A percentile compares a stretch with the other conserved stretches of the same genome.
Conservation (phyloP, 2,888 invertebrate species). For the Carcina quercana region DNA sequence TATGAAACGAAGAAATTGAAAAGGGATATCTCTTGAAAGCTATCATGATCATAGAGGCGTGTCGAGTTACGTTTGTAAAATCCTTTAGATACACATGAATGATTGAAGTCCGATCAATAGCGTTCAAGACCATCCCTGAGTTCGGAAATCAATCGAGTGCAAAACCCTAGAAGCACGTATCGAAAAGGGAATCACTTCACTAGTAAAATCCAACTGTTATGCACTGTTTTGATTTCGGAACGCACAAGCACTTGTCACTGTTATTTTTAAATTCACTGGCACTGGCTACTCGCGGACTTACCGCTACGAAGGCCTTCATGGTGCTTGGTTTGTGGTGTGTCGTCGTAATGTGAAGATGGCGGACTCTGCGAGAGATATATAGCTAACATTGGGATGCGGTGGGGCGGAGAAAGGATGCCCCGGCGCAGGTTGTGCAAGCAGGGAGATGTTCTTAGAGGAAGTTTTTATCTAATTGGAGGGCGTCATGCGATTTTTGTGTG, state of each 20-base stretch:
- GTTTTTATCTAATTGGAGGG: conserved; percentile 61
- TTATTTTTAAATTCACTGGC: conserved; percentile 29
- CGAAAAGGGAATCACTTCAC: conserved; percentile 2
- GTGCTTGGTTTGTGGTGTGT: conserved; percentile 59
- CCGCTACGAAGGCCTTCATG: conserved; percentile 73
- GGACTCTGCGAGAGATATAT: conserved; percentile 58
- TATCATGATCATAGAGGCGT: too few species aligned
- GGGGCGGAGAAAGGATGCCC: conserved; percentile 73
- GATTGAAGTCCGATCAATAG: conserved; percentile 1
- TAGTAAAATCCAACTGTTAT: neutral
- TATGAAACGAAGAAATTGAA: too few species aligned
- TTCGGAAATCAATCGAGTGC: conserved; percentile 11
- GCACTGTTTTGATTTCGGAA: conserved; percentile 51
- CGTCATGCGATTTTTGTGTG: conserved; percentile 44
- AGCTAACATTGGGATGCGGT: conserved; percentile 45
- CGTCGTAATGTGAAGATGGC: conserved; percentile 59
- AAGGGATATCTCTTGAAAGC: conserved; percentile 1
- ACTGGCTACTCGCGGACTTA: conserved; percentile 53
- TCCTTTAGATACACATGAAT: too few species aligned
- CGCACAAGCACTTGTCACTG: conserved; percentile 58
- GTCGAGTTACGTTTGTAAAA: too few species aligned
- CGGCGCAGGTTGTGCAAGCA: conserved; percentile 60
- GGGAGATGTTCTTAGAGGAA: conserved; percentile 65
- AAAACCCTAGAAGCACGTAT: conserved; percentile 7
- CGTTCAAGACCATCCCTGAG: conserved; percentile 5